phyloP scores from a whole-genome alignment of 2,888 invertebrate species.

The Lasioglossum zephyrum region DNA sequence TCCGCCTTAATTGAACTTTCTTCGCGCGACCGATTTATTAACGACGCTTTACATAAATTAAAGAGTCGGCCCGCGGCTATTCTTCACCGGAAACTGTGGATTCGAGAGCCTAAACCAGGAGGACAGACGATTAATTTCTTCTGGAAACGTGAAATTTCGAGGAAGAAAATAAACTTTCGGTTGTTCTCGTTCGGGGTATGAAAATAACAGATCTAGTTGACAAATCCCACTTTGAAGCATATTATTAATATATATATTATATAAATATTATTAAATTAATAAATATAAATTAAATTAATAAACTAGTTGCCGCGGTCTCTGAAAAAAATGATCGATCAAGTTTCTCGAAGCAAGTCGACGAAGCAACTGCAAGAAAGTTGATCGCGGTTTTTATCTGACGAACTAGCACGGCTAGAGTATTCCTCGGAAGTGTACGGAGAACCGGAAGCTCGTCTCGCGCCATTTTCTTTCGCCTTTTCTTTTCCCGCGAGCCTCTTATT shows the following conservation, averaged over 20 bases:
- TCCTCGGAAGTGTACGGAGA: background rate
- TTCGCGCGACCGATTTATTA: slow-evolving; percentile 16
- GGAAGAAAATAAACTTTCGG: background rate
- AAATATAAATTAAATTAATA: background rate
- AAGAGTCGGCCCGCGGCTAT: background rate
- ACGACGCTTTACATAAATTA: slow-evolving; percentile 18
- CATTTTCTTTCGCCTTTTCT: background rate
- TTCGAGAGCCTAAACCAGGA: background rate
- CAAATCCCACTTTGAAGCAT: background rate
- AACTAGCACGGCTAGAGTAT: background rate
- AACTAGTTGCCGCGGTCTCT: background rate
- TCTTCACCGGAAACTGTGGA: background rate
- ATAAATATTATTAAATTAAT: background rate
- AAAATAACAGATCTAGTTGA: background rate
- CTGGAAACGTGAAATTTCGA: background rate
- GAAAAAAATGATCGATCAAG: too few relatives aligned
- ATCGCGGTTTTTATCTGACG: background rate
- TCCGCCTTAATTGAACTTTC: slow-evolving; percentile 7
- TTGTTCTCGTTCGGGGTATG: background rate
- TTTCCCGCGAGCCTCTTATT: slow-evolving; percentile 6
- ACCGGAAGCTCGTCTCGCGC: background rate
- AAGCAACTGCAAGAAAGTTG: background rate
- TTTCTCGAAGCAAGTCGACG: background rate
- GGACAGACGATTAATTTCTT: background rate
- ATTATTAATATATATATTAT: too few relatives aligned